Evolutionary conservation across 2,797 vertebrate species (phyloP).

Genomic region (Cossypha caffra): DNA sequence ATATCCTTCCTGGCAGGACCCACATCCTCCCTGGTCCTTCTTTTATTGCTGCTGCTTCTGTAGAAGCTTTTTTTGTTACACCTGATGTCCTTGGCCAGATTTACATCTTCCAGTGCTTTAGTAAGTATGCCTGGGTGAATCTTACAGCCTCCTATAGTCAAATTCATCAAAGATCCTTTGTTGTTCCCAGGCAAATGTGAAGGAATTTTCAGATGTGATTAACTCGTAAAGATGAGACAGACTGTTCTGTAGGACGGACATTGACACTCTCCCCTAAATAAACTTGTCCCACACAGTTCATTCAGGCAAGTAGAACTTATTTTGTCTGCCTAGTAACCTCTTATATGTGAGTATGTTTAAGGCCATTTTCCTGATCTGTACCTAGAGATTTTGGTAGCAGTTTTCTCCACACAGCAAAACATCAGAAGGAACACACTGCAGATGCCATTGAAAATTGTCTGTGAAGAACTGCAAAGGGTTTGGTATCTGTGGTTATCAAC

Average conservation of each 20-base stretch:
- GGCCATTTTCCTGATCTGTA: neutral
- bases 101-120: neutral
- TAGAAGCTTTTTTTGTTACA: neutral
- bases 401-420: neutral
- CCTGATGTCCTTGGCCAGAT: neutral
- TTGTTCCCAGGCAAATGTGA: neutral
- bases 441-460: neutral
- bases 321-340: neutral
- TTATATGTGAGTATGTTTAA: neutral
- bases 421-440: neutral
- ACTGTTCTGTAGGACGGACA: neutral
- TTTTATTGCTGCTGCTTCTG: neutral
- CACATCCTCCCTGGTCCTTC: neutral
- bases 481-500: neutral
- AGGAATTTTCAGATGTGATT: neutral
- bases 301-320: neutral
- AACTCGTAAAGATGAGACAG: neutral
- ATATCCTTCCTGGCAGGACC: neutral
- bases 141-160: neutral
- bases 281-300: neutral
- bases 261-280: neutral
- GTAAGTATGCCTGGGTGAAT: neutral
- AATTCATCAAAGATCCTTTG: neutral
- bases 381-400: neutral
- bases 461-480: neutral